Percentiles rank a stretch among this genome's conserved stretches.
These are phyloP conservation scores for Thymelicus lineola DNA, from an alignment of 2,888 invertebrate genomes.

Conservation along the genomic window DNA sequence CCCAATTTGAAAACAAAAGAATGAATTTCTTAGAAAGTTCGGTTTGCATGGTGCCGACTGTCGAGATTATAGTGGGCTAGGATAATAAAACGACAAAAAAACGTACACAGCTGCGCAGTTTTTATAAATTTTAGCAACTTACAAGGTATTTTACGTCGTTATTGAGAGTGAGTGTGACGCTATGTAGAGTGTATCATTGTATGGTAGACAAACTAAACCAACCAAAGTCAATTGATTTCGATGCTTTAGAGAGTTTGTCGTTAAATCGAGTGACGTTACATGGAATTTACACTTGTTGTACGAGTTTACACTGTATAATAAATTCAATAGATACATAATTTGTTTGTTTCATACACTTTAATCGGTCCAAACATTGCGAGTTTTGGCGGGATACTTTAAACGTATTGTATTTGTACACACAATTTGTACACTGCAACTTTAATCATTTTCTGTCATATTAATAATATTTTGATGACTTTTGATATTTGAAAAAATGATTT, in stretches of 20 bases:
- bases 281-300: slow-evolving; percentile 6
- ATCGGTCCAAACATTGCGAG: slow-evolving; percentile 1
- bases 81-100: slow-evolving; percentile 28
- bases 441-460: slow-evolving; percentile 1
- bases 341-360: too few relatives aligned
- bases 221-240: slow-evolving; percentile 8
- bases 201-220: slow-evolving; percentile 26
- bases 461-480: slow-evolving; percentile 4
- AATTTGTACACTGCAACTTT: slow-evolving; percentile 8
- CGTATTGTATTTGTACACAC: slow-evolving; percentile 12
- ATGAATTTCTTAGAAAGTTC: slow-evolving; percentile 27
- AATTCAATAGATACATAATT: too few relatives aligned
- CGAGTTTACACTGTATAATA: background rate
- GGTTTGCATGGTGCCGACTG: slow-evolving; percentile 19
- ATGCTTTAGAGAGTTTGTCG: slow-evolving; percentile 13
- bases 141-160: slow-evolving; percentile 19
- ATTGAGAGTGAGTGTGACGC: slow-evolving; percentile 37
- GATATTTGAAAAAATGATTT: slow-evolving; percentile 4
- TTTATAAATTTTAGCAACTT: background rate
- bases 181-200: slow-evolving; percentile 30
- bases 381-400: slow-evolving; percentile 6
- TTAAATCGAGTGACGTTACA: slow-evolving; percentile 22
- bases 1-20: too few relatives aligned
- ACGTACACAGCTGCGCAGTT: slow-evolving; percentile 24
- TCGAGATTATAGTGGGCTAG: slow-evolving; percentile 18